Percentiles rank a stretch among this genome's conserved stretches.
phyloP scores from a whole-genome alignment of 2,797 vertebrate species.

The Lacerta bilineata region DNA sequence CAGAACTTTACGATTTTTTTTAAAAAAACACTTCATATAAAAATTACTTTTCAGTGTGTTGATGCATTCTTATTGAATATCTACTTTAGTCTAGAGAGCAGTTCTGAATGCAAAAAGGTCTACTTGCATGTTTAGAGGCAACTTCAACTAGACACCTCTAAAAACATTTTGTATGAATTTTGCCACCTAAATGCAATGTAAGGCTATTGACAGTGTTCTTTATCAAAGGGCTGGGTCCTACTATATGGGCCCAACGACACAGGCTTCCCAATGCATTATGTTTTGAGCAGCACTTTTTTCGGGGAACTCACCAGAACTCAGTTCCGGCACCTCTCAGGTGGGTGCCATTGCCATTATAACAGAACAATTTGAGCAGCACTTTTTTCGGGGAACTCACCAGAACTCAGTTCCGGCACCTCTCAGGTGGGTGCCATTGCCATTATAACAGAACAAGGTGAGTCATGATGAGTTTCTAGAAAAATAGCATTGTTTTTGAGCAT shows the following conservation, averaged over 20 bases:
- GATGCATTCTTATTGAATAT: background rate
- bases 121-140: background rate
- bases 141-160: background rate
- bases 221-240: background rate
- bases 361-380: background rate
- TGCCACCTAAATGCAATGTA: background rate
- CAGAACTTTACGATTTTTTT: background rate
- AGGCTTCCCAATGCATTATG: background rate
- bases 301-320: too few species aligned
- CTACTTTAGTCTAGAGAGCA: background rate
- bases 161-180: conserved; percentile 20
- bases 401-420: too few species aligned
- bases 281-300: background rate
- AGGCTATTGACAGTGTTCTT: background rate
- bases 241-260: background rate
- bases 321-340: too few species aligned
- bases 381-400: too few species aligned
- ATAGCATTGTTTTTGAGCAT: background rate
- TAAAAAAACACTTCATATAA: background rate
- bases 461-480: too few species aligned
- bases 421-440: too few species aligned
- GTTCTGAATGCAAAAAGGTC: background rate
- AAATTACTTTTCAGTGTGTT: background rate
- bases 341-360: too few species aligned
- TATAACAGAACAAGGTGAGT: too few species aligned